Evolutionary conservation across 2,113 vertebrate species (phyloP).

Genomic region (Phainopepla nitens): DNA sequence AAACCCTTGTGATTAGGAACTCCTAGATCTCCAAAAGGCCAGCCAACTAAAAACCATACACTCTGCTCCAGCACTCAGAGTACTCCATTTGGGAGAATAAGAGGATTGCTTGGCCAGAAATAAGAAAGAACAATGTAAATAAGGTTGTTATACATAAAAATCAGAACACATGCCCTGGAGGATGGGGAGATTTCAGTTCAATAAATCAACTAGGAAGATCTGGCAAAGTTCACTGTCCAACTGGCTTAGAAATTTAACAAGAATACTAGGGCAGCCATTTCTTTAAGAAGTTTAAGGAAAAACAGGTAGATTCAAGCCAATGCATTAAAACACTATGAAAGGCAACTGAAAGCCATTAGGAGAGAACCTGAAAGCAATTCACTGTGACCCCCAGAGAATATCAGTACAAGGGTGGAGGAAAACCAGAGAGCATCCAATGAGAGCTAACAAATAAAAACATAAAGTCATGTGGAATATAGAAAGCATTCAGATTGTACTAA

Average conservation of each 20-base stretch:
- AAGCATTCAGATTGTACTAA: not conserved
- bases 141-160: slow-evolving; percentile 4
- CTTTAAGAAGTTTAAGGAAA: slow-evolving; percentile 12
- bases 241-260: slow-evolving; percentile 29
- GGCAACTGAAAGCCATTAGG: not conserved
- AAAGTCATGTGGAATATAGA: not conserved
- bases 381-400: not conserved
- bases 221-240: slow-evolving; percentile 44
- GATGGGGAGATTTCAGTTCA: slow-evolving; percentile 8
- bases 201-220: slow-evolving; percentile 46
- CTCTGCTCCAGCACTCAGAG: not conserved
- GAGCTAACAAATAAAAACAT: not conserved
- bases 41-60: slow-evolving; percentile 14
- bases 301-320: not conserved
- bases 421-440: not conserved
- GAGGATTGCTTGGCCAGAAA: slow-evolving; percentile 14
- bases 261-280: not conserved
- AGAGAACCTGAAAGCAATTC: slow-evolving; percentile 22
- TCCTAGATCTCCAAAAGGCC: slow-evolving; percentile 19
- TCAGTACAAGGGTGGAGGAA: not conserved
- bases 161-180: not conserved
- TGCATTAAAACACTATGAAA: not conserved
- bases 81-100: slow-evolving; percentile 25
- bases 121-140: slow-evolving; percentile 38
- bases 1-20: slow-evolving; percentile 40